Evolutionary conservation across 1,140 invertebrate species (phyloP).

Genomic region (Gyrodactylus bullatarudis): DNA sequence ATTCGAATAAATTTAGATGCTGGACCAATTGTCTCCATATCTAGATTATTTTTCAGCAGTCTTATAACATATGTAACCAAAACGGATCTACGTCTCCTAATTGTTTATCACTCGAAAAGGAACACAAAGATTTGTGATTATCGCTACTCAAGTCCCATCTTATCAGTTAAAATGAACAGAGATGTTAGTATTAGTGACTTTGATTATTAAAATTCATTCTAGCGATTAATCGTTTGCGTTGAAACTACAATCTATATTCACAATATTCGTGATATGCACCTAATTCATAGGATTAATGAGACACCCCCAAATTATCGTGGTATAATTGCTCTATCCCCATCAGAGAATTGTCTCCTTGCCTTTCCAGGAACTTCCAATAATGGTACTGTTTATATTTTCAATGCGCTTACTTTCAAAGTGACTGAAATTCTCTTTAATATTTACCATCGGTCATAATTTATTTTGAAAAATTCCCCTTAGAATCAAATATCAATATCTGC

Average conservation of each 20-base stretch:
- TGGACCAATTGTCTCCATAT: not conserved
- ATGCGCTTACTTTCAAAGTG: conserved; percentile 43
- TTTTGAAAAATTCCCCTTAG: no score
- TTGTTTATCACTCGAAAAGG: conserved; percentile 88
- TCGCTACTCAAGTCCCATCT: conserved; percentile 78
- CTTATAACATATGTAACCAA: conserved; percentile 70
- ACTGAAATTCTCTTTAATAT: conserved; percentile 19
- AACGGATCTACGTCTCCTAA: conserved; percentile 54
- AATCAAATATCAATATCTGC: conserved; percentile 75
- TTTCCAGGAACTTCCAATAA: conserved; percentile 71
- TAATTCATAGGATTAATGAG: conserved; percentile 80
- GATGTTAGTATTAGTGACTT: conserved; percentile 31
- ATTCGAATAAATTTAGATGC: not conserved
- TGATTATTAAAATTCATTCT: conserved; percentile 13
- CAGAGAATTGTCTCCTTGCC: conserved; percentile 64
- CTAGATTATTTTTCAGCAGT: conserved; percentile 61
- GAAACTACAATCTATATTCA: conserved; percentile 92
- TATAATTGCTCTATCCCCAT: conserved; percentile 48
- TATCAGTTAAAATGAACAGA: conserved; percentile 74
- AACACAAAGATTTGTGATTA: conserved; percentile 93
- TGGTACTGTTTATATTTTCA: conserved; percentile 89
- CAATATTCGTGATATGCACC: conserved; percentile 92
- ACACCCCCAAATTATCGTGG: conserved; percentile 72
- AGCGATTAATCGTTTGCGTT: conserved; percentile 74
- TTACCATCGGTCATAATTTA: conserved; percentile 7